Base-by-base conservation (phyloP, 2,113 vertebrate species). In the Thryonomys swinderianus region DNA sequence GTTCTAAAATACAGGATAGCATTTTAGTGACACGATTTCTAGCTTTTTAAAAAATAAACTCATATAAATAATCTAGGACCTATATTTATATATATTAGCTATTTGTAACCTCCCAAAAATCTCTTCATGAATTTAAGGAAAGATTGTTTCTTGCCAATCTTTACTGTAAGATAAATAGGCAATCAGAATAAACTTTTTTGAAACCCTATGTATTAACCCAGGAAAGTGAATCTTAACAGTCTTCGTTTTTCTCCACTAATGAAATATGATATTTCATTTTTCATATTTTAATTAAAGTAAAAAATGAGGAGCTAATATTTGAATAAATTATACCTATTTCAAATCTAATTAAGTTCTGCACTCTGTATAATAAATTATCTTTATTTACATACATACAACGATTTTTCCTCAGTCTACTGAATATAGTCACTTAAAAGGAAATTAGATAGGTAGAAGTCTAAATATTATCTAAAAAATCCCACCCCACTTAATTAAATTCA, bases 241-340 rank as follows among this genome's bases (percentile, higher is more conserved):
- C 96, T 97, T 55, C 79, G 14, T 84, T 81, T 88, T 80, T 94
- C 59, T 78, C 57, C 20, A 71, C 64, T 96, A 93, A 11, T 81
- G 8, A 91, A 40, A 11, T 79, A 20, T 11, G 74, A 3, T 86
- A 88, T 96, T 95, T 83, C 34, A 40, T 34, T 85, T 96, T 92
- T 78, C 34, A 42, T 34, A 87, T 16, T 97, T 97, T 93, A 96
- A 93, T 96, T 97, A 96, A 59, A 40, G 2, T 85, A 27, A 82
- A 14, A 90, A 95, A 90, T 95, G 42, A 95, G 51, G 93, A 84
- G 27, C 32, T 93, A 88, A 94, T 91, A 23, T 18, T 84, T 97
- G 96, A 98, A 96, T 91, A 67, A 84, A 93, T 96, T 73, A 95
- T 18, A 42, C 4, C 21, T 73, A 37, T 90, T 95, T 93, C 21